Evolutionary conservation across 2,888 invertebrate species (phyloP).

Genomic region (Suillia variegata): DNA sequence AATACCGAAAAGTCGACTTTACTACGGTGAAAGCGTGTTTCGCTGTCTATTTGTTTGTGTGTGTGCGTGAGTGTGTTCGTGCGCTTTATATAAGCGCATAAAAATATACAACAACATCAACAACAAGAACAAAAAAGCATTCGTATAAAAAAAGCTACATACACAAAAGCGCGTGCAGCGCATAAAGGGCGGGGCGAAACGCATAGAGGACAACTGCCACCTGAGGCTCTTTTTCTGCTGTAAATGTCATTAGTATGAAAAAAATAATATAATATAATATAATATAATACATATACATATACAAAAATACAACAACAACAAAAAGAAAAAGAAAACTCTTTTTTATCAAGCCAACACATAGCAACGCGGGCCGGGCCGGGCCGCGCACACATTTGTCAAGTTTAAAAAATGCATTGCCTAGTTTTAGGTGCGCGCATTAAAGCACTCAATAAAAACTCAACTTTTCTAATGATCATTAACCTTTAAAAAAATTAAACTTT

Average conservation of each 20-base stretch:
- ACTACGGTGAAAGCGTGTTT: too few relatives aligned
- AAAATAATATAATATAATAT: background rate
- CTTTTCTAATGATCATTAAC: conserved; percentile 1
- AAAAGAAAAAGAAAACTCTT: background rate
- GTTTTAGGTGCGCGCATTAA: background rate
- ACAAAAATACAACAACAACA: background rate
- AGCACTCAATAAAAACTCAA: background rate
- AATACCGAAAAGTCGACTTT: conserved; percentile 7
- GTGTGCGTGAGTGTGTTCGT: background rate
- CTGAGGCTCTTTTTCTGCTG: conserved; percentile 24
- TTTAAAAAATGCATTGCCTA: background rate
- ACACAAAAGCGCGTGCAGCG: conserved; percentile 6
- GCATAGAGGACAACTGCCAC: conserved; percentile 18
- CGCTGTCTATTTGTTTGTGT: background rate
- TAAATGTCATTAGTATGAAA: conserved; percentile 6
- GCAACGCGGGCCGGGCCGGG: too few relatives aligned
- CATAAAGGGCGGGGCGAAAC: background rate
- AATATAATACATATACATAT: background rate
- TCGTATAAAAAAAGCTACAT: too few relatives aligned
- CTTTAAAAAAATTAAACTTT: too few relatives aligned
- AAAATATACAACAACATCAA: background rate
- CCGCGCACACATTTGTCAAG: conserved; percentile 3
- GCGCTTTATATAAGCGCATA: conserved; percentile 12
- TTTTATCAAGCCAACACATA: too few relatives aligned
- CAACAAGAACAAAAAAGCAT: conserved; percentile 14